phyloP scores from a whole-genome alignment of 2,888 invertebrate genomes.

The Diarsia dahlii region DNA sequence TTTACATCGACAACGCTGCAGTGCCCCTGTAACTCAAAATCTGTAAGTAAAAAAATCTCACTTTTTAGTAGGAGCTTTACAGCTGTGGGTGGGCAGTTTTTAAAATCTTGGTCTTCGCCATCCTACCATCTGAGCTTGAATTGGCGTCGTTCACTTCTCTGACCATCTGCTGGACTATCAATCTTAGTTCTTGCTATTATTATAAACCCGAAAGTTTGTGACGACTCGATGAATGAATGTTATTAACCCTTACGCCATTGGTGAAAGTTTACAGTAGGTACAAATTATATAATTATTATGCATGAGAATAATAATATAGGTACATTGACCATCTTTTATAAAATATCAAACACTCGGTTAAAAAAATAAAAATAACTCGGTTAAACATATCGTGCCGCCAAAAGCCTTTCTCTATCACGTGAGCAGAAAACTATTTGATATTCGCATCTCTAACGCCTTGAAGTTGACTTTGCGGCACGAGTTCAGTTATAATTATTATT shows the following conservation, averaged over 20 bases:
- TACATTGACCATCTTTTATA: too few species aligned
- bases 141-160: neutral
- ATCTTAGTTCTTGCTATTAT: neutral
- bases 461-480: neutral
- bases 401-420: neutral
- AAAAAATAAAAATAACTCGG: too few species aligned
- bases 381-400: too few species aligned
- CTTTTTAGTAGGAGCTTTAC: neutral
- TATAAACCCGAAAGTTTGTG: too few species aligned
- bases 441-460: neutral
- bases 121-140: neutral
- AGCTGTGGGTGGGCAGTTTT: neutral
- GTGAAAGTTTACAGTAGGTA: too few species aligned
- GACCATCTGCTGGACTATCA: neutral
- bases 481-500: too few species aligned
- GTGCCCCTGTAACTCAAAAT: neutral
- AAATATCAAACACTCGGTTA: too few species aligned
- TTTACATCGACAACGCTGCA: slow-evolving; percentile 34
- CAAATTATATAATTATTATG: neutral
- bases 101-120: too few species aligned
- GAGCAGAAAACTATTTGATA: neutral
- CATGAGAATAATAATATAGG: too few species aligned
- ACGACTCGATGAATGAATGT: too few species aligned
- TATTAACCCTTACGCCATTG: too few species aligned
- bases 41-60: neutral